These are phyloP conservation scores for Lampris megalopsis DNA, from an alignment of 2,113 vertebrate species.

Conservation along the genomic window DNA sequence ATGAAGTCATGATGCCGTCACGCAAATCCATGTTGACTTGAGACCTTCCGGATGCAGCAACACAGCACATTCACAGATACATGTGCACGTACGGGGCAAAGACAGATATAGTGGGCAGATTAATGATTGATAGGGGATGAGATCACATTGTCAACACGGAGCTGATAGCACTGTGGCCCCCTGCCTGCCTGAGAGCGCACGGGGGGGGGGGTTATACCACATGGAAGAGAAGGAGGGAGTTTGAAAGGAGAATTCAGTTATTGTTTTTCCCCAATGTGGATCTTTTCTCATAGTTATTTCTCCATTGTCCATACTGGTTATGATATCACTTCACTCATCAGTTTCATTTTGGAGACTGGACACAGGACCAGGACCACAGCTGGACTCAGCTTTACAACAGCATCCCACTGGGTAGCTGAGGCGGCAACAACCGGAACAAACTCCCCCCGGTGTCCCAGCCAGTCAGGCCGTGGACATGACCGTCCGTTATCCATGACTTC, in stretches of 20 bases:
- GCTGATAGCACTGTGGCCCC: conserved; percentile 60
- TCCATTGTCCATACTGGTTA: too few species aligned
- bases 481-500: too few species aligned
- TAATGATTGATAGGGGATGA: conserved; percentile 82
- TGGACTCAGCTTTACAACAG: too few species aligned
- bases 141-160: conserved; percentile 77
- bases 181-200: conserved; percentile 56
- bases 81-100: conserved; percentile 59
- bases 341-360: too few species aligned
- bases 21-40: conserved; percentile 80
- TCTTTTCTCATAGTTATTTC: too few species aligned
- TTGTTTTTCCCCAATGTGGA: too few species aligned
- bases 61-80: conserved; percentile 25
- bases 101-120: conserved; percentile 72
- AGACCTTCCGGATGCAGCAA: conserved; percentile 74
- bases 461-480: too few species aligned
- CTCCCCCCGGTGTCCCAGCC: too few species aligned
- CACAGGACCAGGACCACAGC: too few species aligned
- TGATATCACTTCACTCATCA: too few species aligned
- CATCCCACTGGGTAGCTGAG: too few species aligned
- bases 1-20: conserved; percentile 73
- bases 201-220: conserved; percentile 19
- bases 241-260: conserved; percentile 8
- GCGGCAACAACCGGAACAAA: too few species aligned
- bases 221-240: conserved; percentile 5